A percentile compares a stretch with the other conserved stretches of the same genome.
Conservation (phyloP, 2,113 vertebrate species). For the Labeo catla region DNA sequence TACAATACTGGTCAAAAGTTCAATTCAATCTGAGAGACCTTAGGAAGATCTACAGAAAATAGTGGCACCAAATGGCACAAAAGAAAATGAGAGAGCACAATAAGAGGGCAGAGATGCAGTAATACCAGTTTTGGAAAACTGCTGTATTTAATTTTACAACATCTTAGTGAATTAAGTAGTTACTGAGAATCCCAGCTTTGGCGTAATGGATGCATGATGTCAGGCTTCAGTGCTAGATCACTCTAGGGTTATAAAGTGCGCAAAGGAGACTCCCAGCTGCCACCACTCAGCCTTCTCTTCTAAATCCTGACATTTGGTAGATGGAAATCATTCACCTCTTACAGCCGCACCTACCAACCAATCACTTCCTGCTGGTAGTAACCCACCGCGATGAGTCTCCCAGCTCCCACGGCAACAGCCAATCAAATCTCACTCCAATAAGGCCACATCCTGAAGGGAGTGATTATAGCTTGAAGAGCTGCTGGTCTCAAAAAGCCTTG, state of each 20-base stretch:
- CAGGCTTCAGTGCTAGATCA: neutral
- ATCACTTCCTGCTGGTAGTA: conserved; percentile 55
- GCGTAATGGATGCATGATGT: neutral
- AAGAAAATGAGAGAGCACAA: neutral
- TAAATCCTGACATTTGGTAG: conserved; percentile 70
- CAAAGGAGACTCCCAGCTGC: neutral
- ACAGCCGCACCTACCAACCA: conserved; percentile 41
- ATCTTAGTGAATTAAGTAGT: neutral
- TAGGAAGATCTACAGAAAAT: no score
- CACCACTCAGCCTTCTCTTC: conserved; percentile 35
- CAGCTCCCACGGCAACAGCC: conserved; percentile 22
- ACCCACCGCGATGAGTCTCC: conserved; percentile 28
- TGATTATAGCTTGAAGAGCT: conserved; percentile 30
- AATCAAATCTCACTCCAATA: conserved; percentile 20
- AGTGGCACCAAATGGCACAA: no score
- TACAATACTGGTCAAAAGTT: no score
- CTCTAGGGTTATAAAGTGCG: neutral
- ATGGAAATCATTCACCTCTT: conserved; percentile 50
- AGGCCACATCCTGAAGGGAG: conserved; percentile 54
- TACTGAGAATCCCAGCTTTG: neutral
- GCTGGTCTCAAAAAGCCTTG: neutral
- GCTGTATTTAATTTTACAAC: neutral
- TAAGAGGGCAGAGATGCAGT: neutral
- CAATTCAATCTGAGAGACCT: no score
- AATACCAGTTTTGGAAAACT: neutral